phyloP scores from a whole-genome alignment of 2,797 vertebrate species.

The Spatula clypeata region DNA sequence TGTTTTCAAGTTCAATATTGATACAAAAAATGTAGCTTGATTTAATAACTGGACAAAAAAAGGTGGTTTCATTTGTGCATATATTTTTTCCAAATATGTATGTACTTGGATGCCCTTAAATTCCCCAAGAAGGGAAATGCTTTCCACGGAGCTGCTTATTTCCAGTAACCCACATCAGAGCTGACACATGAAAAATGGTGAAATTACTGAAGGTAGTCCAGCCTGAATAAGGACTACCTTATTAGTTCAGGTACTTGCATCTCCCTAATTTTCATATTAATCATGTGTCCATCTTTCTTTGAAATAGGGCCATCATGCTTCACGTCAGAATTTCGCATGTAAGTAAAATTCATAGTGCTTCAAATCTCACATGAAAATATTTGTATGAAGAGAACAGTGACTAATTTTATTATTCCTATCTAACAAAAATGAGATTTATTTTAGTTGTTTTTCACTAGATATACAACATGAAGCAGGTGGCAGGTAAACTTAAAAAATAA shows the following conservation, averaged over 20 bases:
- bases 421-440: slow-evolving; percentile 67
- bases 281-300: slow-evolving; percentile 91
- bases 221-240: slow-evolving; percentile 96
- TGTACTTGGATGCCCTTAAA: slow-evolving; percentile 85
- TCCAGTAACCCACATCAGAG: slow-evolving; percentile 89
- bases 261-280: slow-evolving; percentile 98
- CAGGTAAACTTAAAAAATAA: slow-evolving; percentile 11
- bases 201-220: slow-evolving; percentile 93
- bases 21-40: slow-evolving; percentile 76
- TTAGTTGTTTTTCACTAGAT: slow-evolving; percentile 23
- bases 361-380: slow-evolving; percentile 89
- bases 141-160: slow-evolving; percentile 86
- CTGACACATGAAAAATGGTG: slow-evolving; percentile 98
- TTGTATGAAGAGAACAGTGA: slow-evolving; percentile 81
- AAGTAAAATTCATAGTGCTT: slow-evolving; percentile 91
- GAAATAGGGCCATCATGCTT: slow-evolving; percentile 87
- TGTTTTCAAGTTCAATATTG: slow-evolving; percentile 75
- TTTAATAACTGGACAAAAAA: slow-evolving; percentile 81
- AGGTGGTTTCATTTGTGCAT: slow-evolving; percentile 71
- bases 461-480: neutral
- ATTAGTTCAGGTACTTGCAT: slow-evolving; percentile 98
- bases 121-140: slow-evolving; percentile 87
- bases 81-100: slow-evolving; percentile 77
- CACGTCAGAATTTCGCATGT: slow-evolving; percentile 88
- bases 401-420: slow-evolving; percentile 80